phyloP scores from a whole-genome alignment of 2,113 vertebrate genomes.

The Platysteira castanea region DNA sequence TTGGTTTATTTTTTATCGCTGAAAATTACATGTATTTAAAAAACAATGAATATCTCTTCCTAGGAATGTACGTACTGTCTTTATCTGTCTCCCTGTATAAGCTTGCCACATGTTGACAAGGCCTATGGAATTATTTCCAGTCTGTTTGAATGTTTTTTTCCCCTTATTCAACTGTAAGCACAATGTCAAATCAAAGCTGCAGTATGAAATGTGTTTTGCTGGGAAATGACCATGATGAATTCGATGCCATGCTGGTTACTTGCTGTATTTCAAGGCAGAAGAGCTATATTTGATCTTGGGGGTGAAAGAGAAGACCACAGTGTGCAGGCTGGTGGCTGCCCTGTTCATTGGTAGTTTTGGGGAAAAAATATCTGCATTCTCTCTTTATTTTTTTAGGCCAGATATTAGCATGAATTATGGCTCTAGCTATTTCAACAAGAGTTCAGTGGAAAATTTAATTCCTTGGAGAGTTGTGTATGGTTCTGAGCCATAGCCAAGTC shows the following conservation, averaged over 20 bases:
- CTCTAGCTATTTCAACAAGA: background rate
- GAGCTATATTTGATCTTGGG: slow-evolving; percentile 21
- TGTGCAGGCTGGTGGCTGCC: background rate
- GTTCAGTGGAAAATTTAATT: background rate
- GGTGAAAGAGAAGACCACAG: background rate
- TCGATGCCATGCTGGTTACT: background rate
- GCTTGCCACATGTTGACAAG: background rate
- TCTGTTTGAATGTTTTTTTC: background rate
- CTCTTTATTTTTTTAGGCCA: background rate
- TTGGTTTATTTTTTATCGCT: background rate
- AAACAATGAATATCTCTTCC: background rate
- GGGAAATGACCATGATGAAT: background rate
- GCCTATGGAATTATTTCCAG: slow-evolving; percentile 15
- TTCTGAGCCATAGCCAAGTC: background rate
- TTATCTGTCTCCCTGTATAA: background rate
- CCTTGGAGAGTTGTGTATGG: background rate
- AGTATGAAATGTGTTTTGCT: background rate
- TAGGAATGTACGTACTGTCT: background rate
- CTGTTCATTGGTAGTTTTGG: background rate
- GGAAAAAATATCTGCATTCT: background rate
- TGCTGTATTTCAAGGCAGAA: background rate
- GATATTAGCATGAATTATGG: background rate
- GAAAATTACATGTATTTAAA: background rate
- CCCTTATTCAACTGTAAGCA: background rate
- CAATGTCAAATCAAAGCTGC: background rate